Evolutionary conservation across 1,140 invertebrate genomes (phyloP).

Genomic region (Cydia strobilella): DNA sequence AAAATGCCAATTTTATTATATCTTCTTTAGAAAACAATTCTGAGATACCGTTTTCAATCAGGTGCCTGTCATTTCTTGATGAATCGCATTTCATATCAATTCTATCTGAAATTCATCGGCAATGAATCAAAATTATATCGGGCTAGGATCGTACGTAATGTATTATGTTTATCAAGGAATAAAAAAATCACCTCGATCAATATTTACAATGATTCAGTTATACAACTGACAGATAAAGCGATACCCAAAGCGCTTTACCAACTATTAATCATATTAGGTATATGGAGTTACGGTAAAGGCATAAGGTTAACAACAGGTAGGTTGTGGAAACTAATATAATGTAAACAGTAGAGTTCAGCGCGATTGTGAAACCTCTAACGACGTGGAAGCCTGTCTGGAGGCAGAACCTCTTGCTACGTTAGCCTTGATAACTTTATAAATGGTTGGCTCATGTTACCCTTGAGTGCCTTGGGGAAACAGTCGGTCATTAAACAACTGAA

Average conservation of each 20-base stretch:
- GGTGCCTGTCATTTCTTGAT: conserved; percentile 12
- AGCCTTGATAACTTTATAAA: conserved; percentile 25
- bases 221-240: neutral
- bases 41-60: neutral
- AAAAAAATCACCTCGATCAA: neutral
- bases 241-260: neutral
- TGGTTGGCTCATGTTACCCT: conserved; percentile 6
- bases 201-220: neutral
- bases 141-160: neutral
- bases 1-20: neutral
- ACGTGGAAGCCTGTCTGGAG: conserved; percentile 17
- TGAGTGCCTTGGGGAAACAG: neutral
- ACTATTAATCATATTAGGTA: neutral
- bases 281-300: neutral
- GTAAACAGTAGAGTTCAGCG: neutral
- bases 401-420: conserved; percentile 19
- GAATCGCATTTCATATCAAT: conserved; percentile 21
- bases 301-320: neutral
- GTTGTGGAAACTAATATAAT: neutral
- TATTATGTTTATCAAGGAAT: neutral
- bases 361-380: conserved; percentile 17
- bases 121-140: conserved; percentile 18
- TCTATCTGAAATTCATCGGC: neutral
- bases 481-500: neutral
- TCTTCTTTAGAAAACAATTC: conserved; percentile 4